These are phyloP conservation scores for Amblyornis subalaris DNA, from an alignment of 2,113 vertebrate species.

Conservation along the genomic window DNA sequence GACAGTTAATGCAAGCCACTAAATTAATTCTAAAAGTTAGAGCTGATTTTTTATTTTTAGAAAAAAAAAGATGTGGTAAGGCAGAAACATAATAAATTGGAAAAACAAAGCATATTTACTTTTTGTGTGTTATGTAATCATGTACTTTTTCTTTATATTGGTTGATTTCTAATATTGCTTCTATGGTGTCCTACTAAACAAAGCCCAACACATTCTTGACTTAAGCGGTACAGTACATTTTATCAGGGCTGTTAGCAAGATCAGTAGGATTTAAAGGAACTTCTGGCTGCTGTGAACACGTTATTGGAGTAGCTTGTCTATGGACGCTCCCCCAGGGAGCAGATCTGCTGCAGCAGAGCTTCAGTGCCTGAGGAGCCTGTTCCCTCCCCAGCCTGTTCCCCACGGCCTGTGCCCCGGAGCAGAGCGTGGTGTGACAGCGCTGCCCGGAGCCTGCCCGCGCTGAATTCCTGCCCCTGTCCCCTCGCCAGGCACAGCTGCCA, in stretches of 20 bases:
- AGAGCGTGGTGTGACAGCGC: accelerated
- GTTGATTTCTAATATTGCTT: background rate
- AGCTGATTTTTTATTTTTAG: background rate
- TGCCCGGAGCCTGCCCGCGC: accelerated
- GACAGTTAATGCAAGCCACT: background rate
- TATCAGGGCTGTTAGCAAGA: background rate
- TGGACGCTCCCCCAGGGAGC: background rate
- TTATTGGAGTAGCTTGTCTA: background rate
- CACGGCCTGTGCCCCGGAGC: background rate
- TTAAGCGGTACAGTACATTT: background rate
- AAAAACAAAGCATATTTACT: background rate
- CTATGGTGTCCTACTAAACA: background rate
- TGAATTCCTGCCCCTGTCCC: background rate
- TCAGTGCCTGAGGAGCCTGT: background rate
- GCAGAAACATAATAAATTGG: background rate
- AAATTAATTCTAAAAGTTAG: background rate
- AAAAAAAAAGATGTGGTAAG: background rate
- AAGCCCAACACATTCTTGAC: background rate
- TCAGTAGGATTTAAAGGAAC: background rate
- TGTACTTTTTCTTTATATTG: background rate
- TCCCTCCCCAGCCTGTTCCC: background rate
- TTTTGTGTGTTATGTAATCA: background rate
- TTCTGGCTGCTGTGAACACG: background rate
- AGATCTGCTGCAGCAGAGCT: background rate
- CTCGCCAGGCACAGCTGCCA: background rate